Conservation (phyloP, 2,888 invertebrate species). For the Cryptophagus acutangulus region DNA sequence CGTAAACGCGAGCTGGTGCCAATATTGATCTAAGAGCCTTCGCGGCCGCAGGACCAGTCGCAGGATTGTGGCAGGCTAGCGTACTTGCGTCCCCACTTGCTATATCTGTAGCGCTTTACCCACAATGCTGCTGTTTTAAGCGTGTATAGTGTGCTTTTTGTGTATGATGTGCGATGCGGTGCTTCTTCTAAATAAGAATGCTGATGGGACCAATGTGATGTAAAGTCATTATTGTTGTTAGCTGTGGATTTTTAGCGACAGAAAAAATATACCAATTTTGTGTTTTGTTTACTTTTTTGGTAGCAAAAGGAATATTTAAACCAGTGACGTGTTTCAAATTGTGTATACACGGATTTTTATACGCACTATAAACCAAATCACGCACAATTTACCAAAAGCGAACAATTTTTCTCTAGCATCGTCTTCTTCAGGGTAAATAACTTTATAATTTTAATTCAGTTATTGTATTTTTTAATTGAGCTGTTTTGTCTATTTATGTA, state of each 20-base stretch:
- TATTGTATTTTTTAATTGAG: too few species aligned
- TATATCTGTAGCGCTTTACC: conserved; percentile 6
- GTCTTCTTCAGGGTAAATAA: too few species aligned
- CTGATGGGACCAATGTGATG: conserved; percentile 5
- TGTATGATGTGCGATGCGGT: neutral
- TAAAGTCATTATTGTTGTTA: too few species aligned
- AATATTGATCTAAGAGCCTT: conserved; percentile 41
- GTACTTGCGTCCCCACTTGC: conserved; percentile 7
- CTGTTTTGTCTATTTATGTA: too few species aligned
- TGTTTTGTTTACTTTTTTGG: too few species aligned
- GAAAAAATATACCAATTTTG: neutral
- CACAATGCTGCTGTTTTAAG: conserved; percentile 8
- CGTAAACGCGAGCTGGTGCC: conserved; percentile 4
- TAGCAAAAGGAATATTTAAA: too few species aligned
- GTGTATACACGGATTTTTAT: too few species aligned
- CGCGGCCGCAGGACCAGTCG: conserved; percentile 40
- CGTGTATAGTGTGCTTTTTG: conserved; percentile 6
- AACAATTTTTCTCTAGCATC: too few species aligned
- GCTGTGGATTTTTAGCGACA: neutral
- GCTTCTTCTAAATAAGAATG: neutral
- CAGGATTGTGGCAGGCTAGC: conserved; percentile 39
- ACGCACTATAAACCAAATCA: too few species aligned
- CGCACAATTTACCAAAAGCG: too few species aligned
- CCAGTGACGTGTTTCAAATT: too few species aligned
- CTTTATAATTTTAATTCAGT: too few species aligned